Evolutionary conservation across 2,888 invertebrate species (phyloP), one percentile per base, ranked within the genome.

Genomic region (Melanostoma mellinum): DNA sequence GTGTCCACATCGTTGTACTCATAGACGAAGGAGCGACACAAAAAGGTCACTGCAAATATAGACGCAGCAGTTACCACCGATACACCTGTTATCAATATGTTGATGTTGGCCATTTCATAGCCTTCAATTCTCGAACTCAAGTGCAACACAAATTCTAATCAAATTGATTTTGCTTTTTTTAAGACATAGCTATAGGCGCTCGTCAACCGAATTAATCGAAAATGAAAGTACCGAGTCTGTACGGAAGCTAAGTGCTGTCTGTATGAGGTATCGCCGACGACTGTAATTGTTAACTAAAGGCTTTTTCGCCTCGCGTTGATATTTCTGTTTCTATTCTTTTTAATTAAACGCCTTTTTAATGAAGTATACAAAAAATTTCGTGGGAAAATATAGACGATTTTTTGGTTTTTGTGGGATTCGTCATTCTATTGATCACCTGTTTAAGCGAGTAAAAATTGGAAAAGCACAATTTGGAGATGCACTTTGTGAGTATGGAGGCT

Each of bases 261-360:
- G 30, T 53, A 4, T 46, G 38, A 63, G 55, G 55, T 36, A 3
- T 30, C 63, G 33, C 53, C 55, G 9, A 36, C 20, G 4, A 73
- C 73, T 73, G 55, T 46, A 9, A 36, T 55, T 48, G 32, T 38
- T 38, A 32, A 46, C n/a, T 20, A 33, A 52, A 50, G 38, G 33
- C 30, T 52, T 60, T 20, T 32, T 6, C 56, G 32, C 30, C n/a
- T 30, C 38, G 5, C 40, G 32, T 44, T 46, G 42, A 33, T 20
- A 20, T 20, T 20, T 20, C 20, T 20, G 20, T 20, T 20, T 20
- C 20, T 6, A 20, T 9, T 20, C 60, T 60, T 4, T 36, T 33
- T 6, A 32, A 48, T 53, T 48, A 56, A 36, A 36, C 52, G 40
- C 50, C 50, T 4, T 71, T 71, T 5, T 35, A 32, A 52, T 60